Evolutionary conservation across 2,888 invertebrate genomes (phyloP), one percentile per base, ranked within the genome.

Genomic region (Baccha elongata): DNA sequence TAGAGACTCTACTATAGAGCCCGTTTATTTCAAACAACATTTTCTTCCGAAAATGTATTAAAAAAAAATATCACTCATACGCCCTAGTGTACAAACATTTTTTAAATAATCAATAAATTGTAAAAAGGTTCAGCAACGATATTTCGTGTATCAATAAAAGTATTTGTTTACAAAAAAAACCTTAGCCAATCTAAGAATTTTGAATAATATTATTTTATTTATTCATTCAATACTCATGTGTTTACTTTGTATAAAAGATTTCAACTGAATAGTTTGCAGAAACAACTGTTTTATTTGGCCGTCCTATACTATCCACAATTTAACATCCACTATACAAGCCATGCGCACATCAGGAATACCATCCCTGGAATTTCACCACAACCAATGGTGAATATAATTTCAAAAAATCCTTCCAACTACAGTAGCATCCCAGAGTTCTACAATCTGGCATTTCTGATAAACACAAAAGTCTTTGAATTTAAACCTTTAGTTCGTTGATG

Each of bases 401-500:
- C 29, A 67, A 75, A 75, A 32, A 19, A 53, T 42, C 21, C 32
- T 26, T 50, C 46, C 68, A 37, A 40, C 40, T 76, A 81, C 81
- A 81, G 81, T 81, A 76, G 71, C 52, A 42, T 62, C 76, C 80
- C 8, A 2, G 6, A 6, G 17, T 32, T 15, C n/a, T n/a, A 5
- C 26, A 42, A 26, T 44, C 37, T 48, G 23, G 62, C 42, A 53
- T 58, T 50, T 17, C 35, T 21, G 72, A 83, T 78, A 83, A 83
- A 83, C 83, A 64, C 58, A 50, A 73, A 78, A 73, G 37, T 64
- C 83, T 73, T 78, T 64, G 72, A 73, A 72, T 73, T 42, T 7
- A 32, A 73, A 78, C 72, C 83, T 68, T 83, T 72, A 83, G 83
- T 83, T 72, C 55, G 72, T 62, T 73, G 78, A 78, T 83, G 83